These are phyloP conservation scores for Limosa lapponica DNA, from an alignment of 2,797 vertebrate species.

Conservation along the genomic window DNA sequence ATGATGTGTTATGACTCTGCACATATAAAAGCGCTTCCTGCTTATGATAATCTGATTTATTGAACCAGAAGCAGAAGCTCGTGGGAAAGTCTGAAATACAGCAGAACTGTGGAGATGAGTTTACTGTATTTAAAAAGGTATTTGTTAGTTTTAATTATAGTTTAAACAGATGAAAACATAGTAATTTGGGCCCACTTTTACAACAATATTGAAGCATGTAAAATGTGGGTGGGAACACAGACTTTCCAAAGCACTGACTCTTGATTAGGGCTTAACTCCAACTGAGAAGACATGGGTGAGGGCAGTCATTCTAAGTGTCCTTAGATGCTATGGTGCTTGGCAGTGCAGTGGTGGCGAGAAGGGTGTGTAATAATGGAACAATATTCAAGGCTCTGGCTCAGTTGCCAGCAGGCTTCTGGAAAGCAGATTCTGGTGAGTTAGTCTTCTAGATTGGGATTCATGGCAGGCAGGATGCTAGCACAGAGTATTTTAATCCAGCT, in stretches of 20 bases:
- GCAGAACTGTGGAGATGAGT: not conserved
- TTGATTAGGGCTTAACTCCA: not conserved
- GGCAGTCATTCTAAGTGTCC: not conserved
- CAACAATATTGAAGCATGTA: not conserved
- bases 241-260: not conserved
- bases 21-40: not conserved
- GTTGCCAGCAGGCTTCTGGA: not conserved
- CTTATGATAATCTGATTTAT: not conserved
- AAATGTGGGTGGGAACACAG: not conserved
- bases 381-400: not conserved
- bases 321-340: not conserved
- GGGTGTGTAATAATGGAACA: not conserved
- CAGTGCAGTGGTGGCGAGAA: not conserved
- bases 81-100: not conserved
- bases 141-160: not conserved
- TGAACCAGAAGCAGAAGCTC: not conserved
- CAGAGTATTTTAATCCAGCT: not conserved
- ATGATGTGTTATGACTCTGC: not conserved
- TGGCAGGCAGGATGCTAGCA: not conserved
- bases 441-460: not conserved
- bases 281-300: not conserved
- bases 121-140: not conserved
- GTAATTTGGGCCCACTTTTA: not conserved
- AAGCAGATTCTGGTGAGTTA: not conserved
- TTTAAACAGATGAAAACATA: not conserved